Evolutionary conservation across 1,140 invertebrate genomes (phyloP), one percentile per base, ranked within the genome.

Genomic region (Polyergus mexicanus): DNA sequence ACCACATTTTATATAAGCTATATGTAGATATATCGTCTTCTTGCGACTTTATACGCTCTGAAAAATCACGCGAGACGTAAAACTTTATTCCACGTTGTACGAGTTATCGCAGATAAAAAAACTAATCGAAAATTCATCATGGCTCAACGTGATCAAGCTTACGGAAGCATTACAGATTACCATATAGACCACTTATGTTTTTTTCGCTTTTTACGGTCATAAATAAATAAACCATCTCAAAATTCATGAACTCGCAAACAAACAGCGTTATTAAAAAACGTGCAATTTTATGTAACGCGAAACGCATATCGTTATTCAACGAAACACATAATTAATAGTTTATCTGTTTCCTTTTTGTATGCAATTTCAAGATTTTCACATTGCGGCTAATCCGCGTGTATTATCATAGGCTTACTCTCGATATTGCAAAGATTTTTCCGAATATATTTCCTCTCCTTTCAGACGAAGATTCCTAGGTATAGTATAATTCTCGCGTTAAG

Each of bases 401-500:
- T 41, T 28, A 3, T 19, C 6, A 3, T 51, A 54, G 25, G 10
- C n/a, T 68, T 19, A 38, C n/a, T 51, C 11, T 44, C 10, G 16
- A 78, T 66, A 78, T 66, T 78, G n/a, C 7, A 7, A 38, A 51
- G 7, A 68, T 54, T 69, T 69, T 60, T 56, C 22, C 19, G 3
- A 68, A 54, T 69, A 25, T 2, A 56, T 68, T 54, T 63, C 1
- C 35, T 65, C n/a, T 32, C 25, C 25, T 66, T 66, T 0, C 16
- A 6, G 11, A 1, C 16, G 6, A 38, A 38, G 16, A 5, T 68
- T 66, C 19, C 4, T n/a, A 47, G 13, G 0, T 11, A 6, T 10
- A 44, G 6, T 38, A n/a, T 78, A 54, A 78, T 68, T 22, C 41
- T 35, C 41, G 38, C 2, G 3, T 77, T 65, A 63, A 76, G 16